These are phyloP conservation scores for Panurus biarmicus DNA, from an alignment of 2,113 vertebrate species.

Conservation along the genomic window DNA sequence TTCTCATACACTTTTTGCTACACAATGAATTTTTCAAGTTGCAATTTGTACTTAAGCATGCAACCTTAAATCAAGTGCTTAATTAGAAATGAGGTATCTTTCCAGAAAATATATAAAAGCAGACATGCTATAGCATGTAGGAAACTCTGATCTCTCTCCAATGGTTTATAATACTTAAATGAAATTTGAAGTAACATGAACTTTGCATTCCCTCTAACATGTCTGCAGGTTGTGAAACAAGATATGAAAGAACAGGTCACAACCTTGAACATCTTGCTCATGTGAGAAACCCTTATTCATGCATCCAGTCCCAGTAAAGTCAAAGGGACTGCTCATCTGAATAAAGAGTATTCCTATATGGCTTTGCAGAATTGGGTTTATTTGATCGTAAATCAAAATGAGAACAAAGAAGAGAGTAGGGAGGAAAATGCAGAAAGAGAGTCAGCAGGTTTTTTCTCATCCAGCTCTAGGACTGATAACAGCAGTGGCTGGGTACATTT, in stretches of 20 bases:
- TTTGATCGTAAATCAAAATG: conserved; percentile 43
- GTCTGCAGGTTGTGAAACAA: conserved; percentile 13
- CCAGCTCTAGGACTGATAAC: conserved; percentile 19
- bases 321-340: conserved; percentile 23
- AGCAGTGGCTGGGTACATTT: neutral
- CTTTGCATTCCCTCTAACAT: neutral
- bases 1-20: neutral
- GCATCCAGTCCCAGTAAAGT: neutral
- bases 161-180: neutral
- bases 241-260: neutral
- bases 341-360: conserved; percentile 12
- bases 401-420: conserved; percentile 24
- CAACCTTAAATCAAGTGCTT: neutral
- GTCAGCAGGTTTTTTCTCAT: conserved; percentile 20
- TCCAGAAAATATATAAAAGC: neutral
- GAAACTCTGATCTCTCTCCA: conserved; percentile 1
- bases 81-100: conserved; percentile 22
- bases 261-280: neutral
- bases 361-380: conserved; percentile 18
- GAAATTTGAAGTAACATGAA: neutral
- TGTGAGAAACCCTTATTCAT: conserved; percentile 5
- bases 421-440: conserved; percentile 23
- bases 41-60: neutral
- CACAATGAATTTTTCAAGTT: neutral
- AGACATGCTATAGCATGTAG: neutral